phyloP scores from a whole-genome alignment of 2,113 vertebrate genomes.

The Cyprinus carpio region DNA sequence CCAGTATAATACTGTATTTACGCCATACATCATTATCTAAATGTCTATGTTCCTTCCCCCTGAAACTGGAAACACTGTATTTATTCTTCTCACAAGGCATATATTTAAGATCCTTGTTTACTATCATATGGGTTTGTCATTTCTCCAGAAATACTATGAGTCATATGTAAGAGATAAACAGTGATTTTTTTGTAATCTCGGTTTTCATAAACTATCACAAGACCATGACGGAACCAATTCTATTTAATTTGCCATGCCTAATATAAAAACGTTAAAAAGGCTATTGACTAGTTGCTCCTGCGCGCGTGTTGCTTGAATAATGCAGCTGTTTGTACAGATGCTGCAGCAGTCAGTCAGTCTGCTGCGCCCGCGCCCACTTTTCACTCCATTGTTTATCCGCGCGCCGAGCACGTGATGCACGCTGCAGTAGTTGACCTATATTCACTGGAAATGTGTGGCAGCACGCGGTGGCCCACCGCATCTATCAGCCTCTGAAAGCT shows the following conservation, averaged over 20 bases:
- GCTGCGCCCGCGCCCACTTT: constrained; percentile 37
- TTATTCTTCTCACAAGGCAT: not conserved
- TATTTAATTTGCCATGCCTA: not conserved
- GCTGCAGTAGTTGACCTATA: constrained; percentile 63
- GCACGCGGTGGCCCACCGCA: constrained; percentile 37
- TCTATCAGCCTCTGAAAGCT: constrained; percentile 26
- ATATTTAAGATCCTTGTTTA: not conserved
- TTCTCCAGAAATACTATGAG: not conserved
- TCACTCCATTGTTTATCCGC: constrained; percentile 60
- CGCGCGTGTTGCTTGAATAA: constrained; percentile 11
- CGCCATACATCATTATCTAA: not conserved
- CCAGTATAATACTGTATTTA: not conserved
- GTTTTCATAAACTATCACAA: not conserved
- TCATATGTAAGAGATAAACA: not conserved
- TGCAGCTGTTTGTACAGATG: constrained; percentile 55
- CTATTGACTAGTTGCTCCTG: not conserved
- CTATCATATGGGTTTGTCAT: not conserved
- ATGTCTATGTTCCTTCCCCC: not conserved
- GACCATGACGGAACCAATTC: not conserved
- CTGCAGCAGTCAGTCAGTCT: constrained; percentile 49
- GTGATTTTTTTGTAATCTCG: not conserved
- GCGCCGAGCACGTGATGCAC: constrained; percentile 52
- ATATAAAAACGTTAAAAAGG: not conserved
- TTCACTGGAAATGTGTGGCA: constrained; percentile 40
- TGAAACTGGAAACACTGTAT: not conserved